Evolutionary conservation across 1,140 invertebrate genomes (phyloP).

Genomic region (Trichonephila inaurata): DNA sequence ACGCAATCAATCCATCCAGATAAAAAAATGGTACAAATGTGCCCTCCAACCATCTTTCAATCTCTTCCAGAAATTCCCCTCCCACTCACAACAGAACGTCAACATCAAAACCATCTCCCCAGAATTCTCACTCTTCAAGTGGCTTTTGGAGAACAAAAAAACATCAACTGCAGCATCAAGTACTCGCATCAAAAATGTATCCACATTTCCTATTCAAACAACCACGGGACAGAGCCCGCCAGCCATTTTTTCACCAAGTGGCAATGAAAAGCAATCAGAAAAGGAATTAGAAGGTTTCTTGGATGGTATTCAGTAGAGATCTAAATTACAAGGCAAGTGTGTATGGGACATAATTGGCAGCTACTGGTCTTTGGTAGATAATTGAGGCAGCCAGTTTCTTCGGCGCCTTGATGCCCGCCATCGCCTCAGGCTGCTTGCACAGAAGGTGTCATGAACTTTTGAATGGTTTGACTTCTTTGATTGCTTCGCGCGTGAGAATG

Average conservation of each 20-base stretch:
- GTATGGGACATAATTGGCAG: slow-evolving; percentile 22
- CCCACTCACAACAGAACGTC: too few relatives aligned
- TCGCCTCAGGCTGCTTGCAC: not conserved
- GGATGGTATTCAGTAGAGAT: not conserved
- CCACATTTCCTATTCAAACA: not conserved
- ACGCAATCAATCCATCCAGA: too few relatives aligned
- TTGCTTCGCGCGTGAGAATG: not conserved
- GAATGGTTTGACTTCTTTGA: slow-evolving; percentile 31
- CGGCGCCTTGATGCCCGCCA: not conserved
- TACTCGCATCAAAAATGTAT: not conserved
- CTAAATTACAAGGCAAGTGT: slow-evolving; percentile 33
- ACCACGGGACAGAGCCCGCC: not conserved
- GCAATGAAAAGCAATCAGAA: slow-evolving; percentile 28
- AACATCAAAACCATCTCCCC: too few relatives aligned
- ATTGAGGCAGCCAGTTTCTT: not conserved
- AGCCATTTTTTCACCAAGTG: not conserved
- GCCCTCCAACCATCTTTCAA: too few relatives aligned
- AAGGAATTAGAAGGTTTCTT: not conserved
- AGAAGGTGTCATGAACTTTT: slow-evolving; percentile 19
- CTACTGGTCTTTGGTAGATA: slow-evolving; percentile 28
- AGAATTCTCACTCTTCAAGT: too few relatives aligned
- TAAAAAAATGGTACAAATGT: too few relatives aligned
- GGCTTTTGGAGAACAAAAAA: too few relatives aligned
- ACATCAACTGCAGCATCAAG: too few relatives aligned
- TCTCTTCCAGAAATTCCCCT: too few relatives aligned